Evolutionary conservation across 2,888 invertebrate species (phyloP).

Genomic region (Lepidonotus clava): DNA sequence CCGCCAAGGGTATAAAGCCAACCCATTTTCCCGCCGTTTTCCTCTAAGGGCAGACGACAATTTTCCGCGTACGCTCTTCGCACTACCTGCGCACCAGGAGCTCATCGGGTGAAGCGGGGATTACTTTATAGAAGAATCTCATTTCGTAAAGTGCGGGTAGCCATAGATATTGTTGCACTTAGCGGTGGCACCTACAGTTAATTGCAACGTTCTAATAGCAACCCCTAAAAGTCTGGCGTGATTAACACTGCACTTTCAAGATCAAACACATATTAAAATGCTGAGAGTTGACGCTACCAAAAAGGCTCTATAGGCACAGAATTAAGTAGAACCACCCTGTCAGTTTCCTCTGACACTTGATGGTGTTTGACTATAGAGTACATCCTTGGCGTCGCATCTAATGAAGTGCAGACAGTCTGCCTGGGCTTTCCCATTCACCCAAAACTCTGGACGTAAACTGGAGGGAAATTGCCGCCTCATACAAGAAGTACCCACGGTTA

Average conservation of each 20-base stretch:
- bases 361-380: background rate
- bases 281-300: too few relatives aligned
- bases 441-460: background rate
- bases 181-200: too few relatives aligned
- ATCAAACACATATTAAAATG: too few relatives aligned
- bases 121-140: too few relatives aligned
- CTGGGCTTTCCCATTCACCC: constrained; percentile 21
- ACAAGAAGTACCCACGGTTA: background rate
- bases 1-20: background rate
- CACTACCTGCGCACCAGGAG: constrained; percentile 4
- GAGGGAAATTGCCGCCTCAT: constrained; percentile 22
- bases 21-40: background rate
- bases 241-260: too few relatives aligned
- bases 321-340: too few relatives aligned
- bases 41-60: background rate
- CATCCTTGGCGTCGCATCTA: background rate
- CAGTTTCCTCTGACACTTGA: background rate
- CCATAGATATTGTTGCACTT: too few relatives aligned
- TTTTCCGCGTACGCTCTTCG: background rate
- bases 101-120: background rate
- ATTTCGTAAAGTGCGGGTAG: too few relatives aligned
- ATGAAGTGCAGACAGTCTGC: constrained; percentile 35
- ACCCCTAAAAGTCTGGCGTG: too few relatives aligned
- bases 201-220: too few relatives aligned
- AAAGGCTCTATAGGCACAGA: too few relatives aligned